Evolutionary conservation across 2,888 invertebrate genomes (phyloP).

Genomic region (Torymus aiolomorphi): DNA sequence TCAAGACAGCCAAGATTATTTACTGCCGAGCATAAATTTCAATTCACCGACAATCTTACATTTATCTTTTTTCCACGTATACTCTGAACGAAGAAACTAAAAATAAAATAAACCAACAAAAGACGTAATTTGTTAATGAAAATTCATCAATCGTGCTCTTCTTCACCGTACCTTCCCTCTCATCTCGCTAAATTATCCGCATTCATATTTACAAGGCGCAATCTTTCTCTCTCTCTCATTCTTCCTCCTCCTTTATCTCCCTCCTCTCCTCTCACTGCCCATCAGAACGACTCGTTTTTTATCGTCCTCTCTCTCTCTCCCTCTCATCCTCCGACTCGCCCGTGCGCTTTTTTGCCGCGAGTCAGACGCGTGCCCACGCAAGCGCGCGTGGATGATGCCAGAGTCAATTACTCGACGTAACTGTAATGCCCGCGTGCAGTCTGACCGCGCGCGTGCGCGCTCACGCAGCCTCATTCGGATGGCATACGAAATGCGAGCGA

Average conservation of each 20-base stretch:
- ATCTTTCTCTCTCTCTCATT: conserved; percentile 49
- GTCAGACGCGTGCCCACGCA: conserved; percentile 20
- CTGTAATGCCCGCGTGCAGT: conserved; percentile 43
- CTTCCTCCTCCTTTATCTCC: background rate
- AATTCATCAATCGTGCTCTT: conserved; percentile 27
- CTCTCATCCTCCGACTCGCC: background rate
- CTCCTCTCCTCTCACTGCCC: background rate
- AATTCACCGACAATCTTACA: too few relatives aligned
- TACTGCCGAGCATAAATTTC: too few relatives aligned
- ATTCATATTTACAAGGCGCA: too few relatives aligned
- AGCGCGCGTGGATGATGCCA: background rate
- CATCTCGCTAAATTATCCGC: conserved; percentile 2
- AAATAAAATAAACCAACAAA: conserved; percentile 1
- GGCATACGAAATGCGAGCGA: conserved; percentile 38
- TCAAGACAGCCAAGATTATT: too few relatives aligned
- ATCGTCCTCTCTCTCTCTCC: background rate
- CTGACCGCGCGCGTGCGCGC: background rate
- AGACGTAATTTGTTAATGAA: conserved; percentile 32
- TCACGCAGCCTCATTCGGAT: conserved; percentile 2
- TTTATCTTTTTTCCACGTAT: too few relatives aligned
- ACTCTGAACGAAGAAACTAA: background rate
- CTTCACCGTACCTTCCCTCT: conserved; percentile 49
- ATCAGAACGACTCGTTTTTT: background rate
- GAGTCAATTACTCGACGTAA: conserved; percentile 48
- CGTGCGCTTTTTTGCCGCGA: background rate